Evolutionary conservation across 2,888 invertebrate species (phyloP).

Genomic region (Polylopha cassiicola): DNA sequence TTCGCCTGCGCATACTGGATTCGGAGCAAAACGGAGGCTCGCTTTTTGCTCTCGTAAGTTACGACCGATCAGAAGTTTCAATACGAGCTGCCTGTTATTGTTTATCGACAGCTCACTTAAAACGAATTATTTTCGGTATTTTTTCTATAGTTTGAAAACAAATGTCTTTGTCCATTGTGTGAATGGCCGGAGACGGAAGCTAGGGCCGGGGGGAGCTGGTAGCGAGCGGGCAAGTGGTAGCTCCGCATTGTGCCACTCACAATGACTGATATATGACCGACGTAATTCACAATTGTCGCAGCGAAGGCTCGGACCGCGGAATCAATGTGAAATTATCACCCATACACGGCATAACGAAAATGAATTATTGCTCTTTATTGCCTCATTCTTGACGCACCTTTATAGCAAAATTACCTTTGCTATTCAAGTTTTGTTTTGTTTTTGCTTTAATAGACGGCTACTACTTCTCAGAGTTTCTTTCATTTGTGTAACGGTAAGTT

Average conservation of each 20-base stretch:
- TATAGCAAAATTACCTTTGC: constrained; percentile 46
- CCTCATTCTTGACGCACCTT: constrained; percentile 43
- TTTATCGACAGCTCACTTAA: constrained; percentile 59
- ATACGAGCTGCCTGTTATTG: constrained; percentile 39
- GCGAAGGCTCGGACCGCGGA: constrained; percentile 47
- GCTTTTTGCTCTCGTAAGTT: constrained; percentile 14
- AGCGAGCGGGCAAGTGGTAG: constrained; percentile 65
- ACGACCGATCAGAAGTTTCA: constrained; percentile 18
- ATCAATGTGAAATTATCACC: constrained; percentile 74
- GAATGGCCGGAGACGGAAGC: no score
- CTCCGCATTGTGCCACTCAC: constrained; percentile 69
- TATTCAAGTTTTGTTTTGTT: constrained; percentile 35
- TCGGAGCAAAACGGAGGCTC: background rate
- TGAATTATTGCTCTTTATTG: constrained; percentile 73
- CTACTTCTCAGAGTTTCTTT: constrained; percentile 35
- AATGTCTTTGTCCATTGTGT: constrained; percentile 67
- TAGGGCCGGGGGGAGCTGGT: no score
- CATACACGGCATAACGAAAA: constrained; percentile 74
- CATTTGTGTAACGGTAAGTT: constrained; percentile 31
- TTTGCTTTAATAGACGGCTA: constrained; percentile 35
- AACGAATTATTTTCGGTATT: constrained; percentile 64
- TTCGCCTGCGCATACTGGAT: constrained; percentile 1
- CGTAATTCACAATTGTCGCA: constrained; percentile 71
- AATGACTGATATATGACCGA: constrained; percentile 76
- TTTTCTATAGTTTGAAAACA: constrained; percentile 69